Conservation (phyloP, 2,797 vertebrate genomes). For the Helostoma temminkii region DNA sequence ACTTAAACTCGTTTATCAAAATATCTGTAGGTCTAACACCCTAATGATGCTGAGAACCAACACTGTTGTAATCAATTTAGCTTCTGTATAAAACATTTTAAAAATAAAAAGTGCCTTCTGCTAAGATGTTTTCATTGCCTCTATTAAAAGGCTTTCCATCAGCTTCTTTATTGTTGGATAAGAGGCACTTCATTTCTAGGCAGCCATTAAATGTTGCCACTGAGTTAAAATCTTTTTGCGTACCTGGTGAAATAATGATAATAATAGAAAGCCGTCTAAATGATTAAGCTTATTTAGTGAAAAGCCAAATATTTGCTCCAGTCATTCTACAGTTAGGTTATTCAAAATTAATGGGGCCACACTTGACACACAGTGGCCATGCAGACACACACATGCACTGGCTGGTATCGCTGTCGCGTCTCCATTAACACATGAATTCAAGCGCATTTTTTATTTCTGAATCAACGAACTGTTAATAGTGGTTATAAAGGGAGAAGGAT, state of each 20-base stretch:
- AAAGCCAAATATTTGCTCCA: conserved; percentile 54
- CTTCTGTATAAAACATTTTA: conserved; percentile 16
- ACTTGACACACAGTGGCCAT: conserved; percentile 22
- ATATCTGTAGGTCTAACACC: conserved; percentile 29
- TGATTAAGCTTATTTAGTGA: conserved; percentile 51
- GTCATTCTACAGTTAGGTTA: conserved; percentile 36
- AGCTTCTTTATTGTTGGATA: conserved; percentile 28
- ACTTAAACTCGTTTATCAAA: conserved; percentile 43
- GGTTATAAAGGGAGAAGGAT: conserved; percentile 51
- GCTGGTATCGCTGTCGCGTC: conserved; percentile 27
- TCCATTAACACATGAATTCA: conserved; percentile 62
- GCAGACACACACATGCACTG: conserved; percentile 1
- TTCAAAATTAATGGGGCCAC: conserved; percentile 42
- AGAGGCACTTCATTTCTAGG: conserved; percentile 48
- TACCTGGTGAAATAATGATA: conserved; percentile 32
- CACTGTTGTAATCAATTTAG: conserved; percentile 38
- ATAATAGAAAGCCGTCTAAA: conserved; percentile 44
- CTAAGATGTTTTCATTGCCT: conserved; percentile 43
- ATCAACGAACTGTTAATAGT: conserved; percentile 64
- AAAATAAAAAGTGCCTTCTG: conserved; percentile 27
- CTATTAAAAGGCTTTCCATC: conserved; percentile 40
- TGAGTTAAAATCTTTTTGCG: conserved; percentile 27
- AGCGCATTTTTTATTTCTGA: conserved; percentile 64
- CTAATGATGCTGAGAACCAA: conserved; percentile 19
- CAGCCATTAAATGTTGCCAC: conserved; percentile 34